Conservation (phyloP, 2,797 vertebrate species). For the Melanotaenia parkinsoni region DNA sequence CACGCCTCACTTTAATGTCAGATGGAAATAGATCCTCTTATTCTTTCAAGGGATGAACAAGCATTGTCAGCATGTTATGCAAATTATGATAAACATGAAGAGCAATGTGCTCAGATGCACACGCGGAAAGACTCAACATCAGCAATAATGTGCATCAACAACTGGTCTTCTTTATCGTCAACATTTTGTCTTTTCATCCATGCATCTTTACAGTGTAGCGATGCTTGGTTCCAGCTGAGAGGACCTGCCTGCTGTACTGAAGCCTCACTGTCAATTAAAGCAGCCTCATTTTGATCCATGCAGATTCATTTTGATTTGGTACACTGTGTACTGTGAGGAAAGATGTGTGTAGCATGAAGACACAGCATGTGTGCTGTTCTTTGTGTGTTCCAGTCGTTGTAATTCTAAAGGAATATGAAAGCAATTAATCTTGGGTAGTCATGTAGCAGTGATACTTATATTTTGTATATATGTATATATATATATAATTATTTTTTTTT, state of each 20-base stretch:
- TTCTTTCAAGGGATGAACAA: slow-evolving; percentile 52
- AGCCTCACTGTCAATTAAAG: slow-evolving; percentile 62
- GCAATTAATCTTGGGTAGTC: slow-evolving; percentile 71
- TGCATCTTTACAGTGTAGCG: slow-evolving; percentile 5
- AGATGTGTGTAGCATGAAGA: slow-evolving; percentile 39
- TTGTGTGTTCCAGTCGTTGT: slow-evolving; percentile 28
- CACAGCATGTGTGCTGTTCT: slow-evolving; percentile 21
- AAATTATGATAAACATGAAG: slow-evolving; percentile 48
- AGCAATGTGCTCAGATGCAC: slow-evolving; percentile 8
- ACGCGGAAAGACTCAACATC: slow-evolving; percentile 21
- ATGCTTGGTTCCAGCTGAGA: slow-evolving; percentile 44
- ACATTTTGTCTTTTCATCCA: slow-evolving; percentile 18
- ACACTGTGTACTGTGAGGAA: slow-evolving; percentile 58
- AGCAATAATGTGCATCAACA: slow-evolving; percentile 1
- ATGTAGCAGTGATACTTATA: slow-evolving; percentile 48
- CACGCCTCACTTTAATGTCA: slow-evolving; percentile 60
- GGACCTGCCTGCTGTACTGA: slow-evolving; percentile 15
- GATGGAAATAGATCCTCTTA: slow-evolving; percentile 53
- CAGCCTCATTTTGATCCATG: slow-evolving; percentile 59
- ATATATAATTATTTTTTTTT: no score
- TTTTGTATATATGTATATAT: no score
- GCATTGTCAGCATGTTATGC: slow-evolving; percentile 46
- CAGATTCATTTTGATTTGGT: slow-evolving; percentile 67
- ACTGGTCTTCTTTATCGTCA: slow-evolving; percentile 25
- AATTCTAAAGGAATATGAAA: slow-evolving; percentile 66